A percentile compares a stretch with the other conserved stretches of the same genome.
Conservation (phyloP, 2,797 vertebrate genomes). For the Simalia tracyae region DNA sequence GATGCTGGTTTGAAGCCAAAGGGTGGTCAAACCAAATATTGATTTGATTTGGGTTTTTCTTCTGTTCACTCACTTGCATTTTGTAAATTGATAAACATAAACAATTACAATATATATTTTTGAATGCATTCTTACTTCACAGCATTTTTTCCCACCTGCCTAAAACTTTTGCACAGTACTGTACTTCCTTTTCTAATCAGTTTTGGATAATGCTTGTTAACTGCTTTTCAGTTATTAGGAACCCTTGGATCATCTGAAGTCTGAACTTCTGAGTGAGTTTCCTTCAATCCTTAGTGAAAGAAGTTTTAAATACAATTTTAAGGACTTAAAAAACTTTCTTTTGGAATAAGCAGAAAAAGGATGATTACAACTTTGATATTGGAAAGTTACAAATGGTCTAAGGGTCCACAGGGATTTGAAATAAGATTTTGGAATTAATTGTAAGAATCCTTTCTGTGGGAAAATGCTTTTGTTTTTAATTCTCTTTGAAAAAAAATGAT, state of each 20-base stretch:
- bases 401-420: not conserved
- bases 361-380: not conserved
- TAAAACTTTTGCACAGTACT: too few relatives aligned
- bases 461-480: not conserved
- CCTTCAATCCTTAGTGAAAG: not conserved
- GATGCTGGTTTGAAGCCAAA: too few relatives aligned
- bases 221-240: not conserved
- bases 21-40: too few relatives aligned
- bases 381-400: not conserved
- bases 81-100: too few relatives aligned
- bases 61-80: too few relatives aligned
- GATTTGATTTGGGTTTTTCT: too few relatives aligned
- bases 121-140: too few relatives aligned
- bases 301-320: not conserved
- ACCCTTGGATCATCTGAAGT: not conserved
- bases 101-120: too few relatives aligned
- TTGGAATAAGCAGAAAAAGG: not conserved
- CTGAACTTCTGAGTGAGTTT: too few relatives aligned
- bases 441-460: not conserved
- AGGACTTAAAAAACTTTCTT: not conserved
- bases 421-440: not conserved
- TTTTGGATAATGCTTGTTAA: not conserved
- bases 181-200: not conserved
- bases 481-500: not conserved
- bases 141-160: too few relatives aligned